These are phyloP conservation scores for Myotis findleyi DNA, from an alignment of 2,797 vertebrate species.

Conservation along the genomic window DNA sequence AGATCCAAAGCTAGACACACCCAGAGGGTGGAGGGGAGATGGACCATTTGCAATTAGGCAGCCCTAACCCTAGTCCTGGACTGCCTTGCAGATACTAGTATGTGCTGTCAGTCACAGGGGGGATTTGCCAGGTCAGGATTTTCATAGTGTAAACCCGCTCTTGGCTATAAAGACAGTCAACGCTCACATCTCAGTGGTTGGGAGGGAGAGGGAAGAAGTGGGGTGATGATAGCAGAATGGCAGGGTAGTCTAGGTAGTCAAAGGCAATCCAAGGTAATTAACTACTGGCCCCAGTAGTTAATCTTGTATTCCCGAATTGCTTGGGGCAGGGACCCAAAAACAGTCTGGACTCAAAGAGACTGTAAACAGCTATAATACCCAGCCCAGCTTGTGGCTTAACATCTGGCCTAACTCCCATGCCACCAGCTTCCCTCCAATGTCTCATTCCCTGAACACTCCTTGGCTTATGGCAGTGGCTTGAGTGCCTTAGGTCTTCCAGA, in stretches of 20 bases:
- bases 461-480: background rate
- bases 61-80: background rate
- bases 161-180: background rate
- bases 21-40: background rate
- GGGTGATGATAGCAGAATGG: background rate
- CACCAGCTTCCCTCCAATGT: background rate
- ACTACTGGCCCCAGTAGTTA: too few species aligned
- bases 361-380: background rate
- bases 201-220: background rate
- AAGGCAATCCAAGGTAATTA: background rate
- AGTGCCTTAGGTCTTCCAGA: background rate
- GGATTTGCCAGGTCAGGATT: background rate
- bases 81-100: background rate
- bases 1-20: slow-evolving; percentile 16
- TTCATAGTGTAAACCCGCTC: background rate
- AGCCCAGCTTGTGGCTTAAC: background rate
- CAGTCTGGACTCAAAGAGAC: background rate
- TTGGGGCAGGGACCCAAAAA: background rate
- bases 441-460: background rate
- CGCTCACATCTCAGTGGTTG: background rate
- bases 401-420: background rate
- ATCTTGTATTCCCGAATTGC: slow-evolving; percentile 35
- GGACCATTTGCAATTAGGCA: background rate
- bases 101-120: background rate
- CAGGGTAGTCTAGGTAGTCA: background rate